Evolutionary conservation across 2,797 vertebrate genomes (phyloP), one percentile per base, ranked within the genome.

Genomic region (Netta rufina): DNA sequence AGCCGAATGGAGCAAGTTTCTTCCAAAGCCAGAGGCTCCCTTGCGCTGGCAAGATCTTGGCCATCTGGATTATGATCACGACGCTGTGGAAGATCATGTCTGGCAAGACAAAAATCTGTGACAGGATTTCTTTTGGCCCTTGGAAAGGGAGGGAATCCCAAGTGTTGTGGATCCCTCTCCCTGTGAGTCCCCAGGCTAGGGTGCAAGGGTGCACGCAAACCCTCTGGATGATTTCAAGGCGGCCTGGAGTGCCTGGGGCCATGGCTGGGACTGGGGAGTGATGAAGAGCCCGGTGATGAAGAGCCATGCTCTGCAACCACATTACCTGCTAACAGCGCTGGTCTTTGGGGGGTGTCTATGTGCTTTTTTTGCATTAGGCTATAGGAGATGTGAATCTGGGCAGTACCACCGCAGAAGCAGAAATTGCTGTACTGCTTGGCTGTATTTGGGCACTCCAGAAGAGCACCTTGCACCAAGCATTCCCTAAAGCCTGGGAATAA

Each of bases 61-160:
- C 92, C 95, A 90, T 90, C 87, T 96, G 92, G 95, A 94, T 95
- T 91, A 79, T 39, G 61, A 90, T 89, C 89, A 82, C 2, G 11
- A 76, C 84, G 60, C 85, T 0, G 0, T 57, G 45, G 75, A 91
- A 78, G 77, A 93, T 38, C 76, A 76, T 4, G 70, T 73, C 91
- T 90, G 71, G 64, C 72, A 89, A 93, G 32, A 76, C 57, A 90
- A 78, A 90, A 81, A 89, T 87, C 56, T 3, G 14, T 70, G 60
- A 67, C 21, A 80, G 64, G 76, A 92, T 82, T 84, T 74, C 80
- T 71, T 87, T 24, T 64, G 74, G 74, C 58, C 38, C 79, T 91
- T 28, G 30, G 57, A 89, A 92, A 94, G 43, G 27, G 21, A 89
- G 39, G 66, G 67, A 93, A 92, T 92, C 90, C 78, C 75, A 76